Percentiles rank a stretch among this genome's conserved stretches.
Conservation (phyloP, 2,113 vertebrate species). For the Solea solea region DNA sequence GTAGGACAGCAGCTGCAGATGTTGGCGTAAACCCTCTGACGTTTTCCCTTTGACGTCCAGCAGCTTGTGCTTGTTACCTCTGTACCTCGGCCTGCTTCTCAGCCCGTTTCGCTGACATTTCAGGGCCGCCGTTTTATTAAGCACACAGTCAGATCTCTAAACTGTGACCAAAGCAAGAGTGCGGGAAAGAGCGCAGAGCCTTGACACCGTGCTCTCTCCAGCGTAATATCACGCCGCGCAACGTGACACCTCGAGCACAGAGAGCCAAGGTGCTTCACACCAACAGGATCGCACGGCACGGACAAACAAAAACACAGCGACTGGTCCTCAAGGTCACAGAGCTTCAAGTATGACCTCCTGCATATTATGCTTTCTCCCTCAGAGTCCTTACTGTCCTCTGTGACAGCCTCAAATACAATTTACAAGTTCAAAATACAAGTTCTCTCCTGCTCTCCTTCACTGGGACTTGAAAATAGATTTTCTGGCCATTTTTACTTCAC, state of each 20-base stretch:
- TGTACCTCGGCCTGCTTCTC: background rate
- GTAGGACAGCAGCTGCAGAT: background rate
- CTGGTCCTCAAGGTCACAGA: background rate
- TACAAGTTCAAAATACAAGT: too few species aligned
- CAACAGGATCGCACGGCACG: background rate
- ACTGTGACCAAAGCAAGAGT: constrained; percentile 3
- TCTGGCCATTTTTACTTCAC: background rate
- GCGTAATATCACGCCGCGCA: too few species aligned
- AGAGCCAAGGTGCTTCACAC: constrained; percentile 3
- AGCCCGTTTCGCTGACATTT: background rate
- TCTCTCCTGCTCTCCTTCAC: background rate
- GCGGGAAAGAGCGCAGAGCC: background rate
- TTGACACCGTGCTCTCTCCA: background rate
- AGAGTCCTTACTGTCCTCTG: background rate
- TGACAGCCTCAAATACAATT: background rate
- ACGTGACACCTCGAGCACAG: background rate
- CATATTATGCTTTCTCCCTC: background rate
- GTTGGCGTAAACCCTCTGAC: background rate
- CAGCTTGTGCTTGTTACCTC: too few species aligned
- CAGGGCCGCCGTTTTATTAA: background rate
- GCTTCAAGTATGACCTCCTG: background rate
- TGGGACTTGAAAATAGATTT: background rate
- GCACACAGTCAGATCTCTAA: constrained; percentile 5
- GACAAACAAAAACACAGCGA: background rate
- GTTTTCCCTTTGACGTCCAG: too few species aligned